These are phyloP conservation scores for Xenopus petersii DNA, from an alignment of 2,797 vertebrate species.

Conservation along the genomic window DNA sequence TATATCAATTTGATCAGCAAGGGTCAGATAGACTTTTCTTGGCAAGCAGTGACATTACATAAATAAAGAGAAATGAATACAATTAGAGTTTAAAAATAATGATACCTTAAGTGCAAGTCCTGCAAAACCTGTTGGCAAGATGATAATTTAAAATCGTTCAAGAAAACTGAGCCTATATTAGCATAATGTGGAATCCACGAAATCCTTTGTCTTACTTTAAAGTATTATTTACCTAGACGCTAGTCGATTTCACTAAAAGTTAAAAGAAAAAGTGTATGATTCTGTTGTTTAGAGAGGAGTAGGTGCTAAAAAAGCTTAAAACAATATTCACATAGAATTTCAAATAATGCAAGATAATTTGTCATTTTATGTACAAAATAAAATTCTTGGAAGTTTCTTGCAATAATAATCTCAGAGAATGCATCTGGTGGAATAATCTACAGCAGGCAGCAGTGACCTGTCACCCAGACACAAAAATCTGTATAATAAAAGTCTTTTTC, in stretches of 20 bases:
- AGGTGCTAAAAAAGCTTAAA: too few relatives aligned
- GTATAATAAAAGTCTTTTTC: too few relatives aligned
- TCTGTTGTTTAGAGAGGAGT: too few relatives aligned
- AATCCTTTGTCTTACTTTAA: constrained; percentile 42
- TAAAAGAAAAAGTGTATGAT: neutral
- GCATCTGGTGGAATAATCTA: too few relatives aligned
- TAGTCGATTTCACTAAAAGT: constrained; percentile 3
- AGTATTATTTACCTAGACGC: constrained; percentile 23
- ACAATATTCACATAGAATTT: too few relatives aligned
- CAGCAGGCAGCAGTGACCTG: too few relatives aligned
- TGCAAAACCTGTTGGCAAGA: constrained; percentile 48
- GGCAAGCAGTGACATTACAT: constrained; percentile 56
- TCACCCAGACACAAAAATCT: too few relatives aligned
- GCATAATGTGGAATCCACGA: constrained; percentile 38
- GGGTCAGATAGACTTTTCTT: constrained; percentile 55
- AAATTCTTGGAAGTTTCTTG: too few relatives aligned
- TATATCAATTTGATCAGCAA: constrained; percentile 58
- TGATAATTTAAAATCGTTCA: constrained; percentile 48
- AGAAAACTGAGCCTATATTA: constrained; percentile 37
- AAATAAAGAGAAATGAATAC: constrained; percentile 66
- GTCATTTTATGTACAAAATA: too few relatives aligned
- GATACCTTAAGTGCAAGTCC: constrained; percentile 45
- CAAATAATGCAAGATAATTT: too few relatives aligned
- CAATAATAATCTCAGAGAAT: too few relatives aligned
- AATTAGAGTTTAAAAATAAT: constrained; percentile 56